Conservation (phyloP, 2,797 vertebrate genomes). For the Coregonus suidteri region DNA sequence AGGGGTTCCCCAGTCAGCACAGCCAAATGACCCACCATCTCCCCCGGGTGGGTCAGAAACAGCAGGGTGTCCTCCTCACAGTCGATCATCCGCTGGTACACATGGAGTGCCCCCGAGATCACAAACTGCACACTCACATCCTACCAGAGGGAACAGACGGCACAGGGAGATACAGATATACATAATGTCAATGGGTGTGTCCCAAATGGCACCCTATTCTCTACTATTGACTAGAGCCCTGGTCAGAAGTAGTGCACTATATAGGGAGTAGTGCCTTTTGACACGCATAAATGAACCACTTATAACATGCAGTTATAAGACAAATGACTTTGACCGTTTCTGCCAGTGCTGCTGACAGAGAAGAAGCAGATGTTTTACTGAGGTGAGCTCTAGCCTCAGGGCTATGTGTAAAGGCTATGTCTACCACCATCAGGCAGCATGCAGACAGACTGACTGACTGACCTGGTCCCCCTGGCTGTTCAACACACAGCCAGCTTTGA, state of each 20-base stretch:
- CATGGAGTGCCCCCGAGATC: constrained; percentile 88
- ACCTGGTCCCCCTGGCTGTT: constrained; percentile 94
- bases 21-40: constrained; percentile 91
- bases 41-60: constrained; percentile 90
- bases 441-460: constrained; percentile 41
- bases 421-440: background rate
- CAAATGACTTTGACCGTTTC: background rate
- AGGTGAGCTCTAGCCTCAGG: background rate
- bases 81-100: constrained; percentile 93
- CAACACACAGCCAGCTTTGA: constrained; percentile 85
- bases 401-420: background rate
- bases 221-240: background rate
- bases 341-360: background rate
- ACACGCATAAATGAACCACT: too few relatives aligned
- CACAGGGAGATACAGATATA: background rate
- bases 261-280: too few relatives aligned
- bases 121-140: constrained; percentile 90
- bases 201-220: background rate
- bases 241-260: too few relatives aligned
- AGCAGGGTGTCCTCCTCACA: constrained; percentile 87
- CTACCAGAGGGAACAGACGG: constrained; percentile 59
- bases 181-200: background rate
- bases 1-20: constrained; percentile 94
- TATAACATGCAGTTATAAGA: too few relatives aligned
- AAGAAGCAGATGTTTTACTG: background rate